A percentile compares a stretch with the other conserved stretches of the same genome.
Evolutionary conservation across 2,888 invertebrate species (phyloP).

Genomic region (Drosophila nr. fundita): DNA sequence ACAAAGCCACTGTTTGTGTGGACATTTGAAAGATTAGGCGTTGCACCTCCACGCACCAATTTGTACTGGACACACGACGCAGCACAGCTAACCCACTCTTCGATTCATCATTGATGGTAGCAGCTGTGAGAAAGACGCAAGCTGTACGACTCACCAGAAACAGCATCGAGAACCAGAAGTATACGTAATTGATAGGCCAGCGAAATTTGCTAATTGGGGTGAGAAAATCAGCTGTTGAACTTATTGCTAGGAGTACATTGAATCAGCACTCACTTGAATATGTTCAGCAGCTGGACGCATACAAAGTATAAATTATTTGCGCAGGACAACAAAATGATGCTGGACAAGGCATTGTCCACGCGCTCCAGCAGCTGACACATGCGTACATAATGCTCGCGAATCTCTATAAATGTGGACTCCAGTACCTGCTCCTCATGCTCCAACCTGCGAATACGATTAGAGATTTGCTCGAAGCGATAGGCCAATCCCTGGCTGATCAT

Average conservation of each 20-base stretch:
- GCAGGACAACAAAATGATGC: conserved; percentile 89
- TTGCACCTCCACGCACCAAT: conserved; percentile 85
- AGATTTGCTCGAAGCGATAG: conserved; percentile 89
- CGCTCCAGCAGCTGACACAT: conserved; percentile 88
- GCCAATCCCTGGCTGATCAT: conserved; percentile 89
- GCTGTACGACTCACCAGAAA: conserved; percentile 86
- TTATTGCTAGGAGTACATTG: too few species aligned
- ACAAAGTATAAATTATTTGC: conserved; percentile 91
- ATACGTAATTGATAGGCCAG: conserved; percentile 85
- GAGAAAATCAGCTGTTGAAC: too few species aligned
- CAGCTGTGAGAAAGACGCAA: conserved; percentile 86
- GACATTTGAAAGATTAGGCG: conserved; percentile 87
- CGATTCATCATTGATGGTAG: conserved; percentile 87
- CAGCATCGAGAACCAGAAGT: conserved; percentile 87
- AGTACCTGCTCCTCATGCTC: conserved; percentile 75
- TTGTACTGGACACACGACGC: conserved; percentile 80
- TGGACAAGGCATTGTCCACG: conserved; percentile 88
- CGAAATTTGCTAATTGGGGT: conserved; percentile 77
- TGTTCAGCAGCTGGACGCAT: conserved; percentile 89
- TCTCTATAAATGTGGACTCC: conserved; percentile 87
- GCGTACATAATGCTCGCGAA: conserved; percentile 89
- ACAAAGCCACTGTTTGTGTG: conserved; percentile 86
- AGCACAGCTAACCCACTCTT: conserved; percentile 86
- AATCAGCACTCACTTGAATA: conserved; percentile 81
- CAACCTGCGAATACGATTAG: conserved; percentile 82